Percentiles rank a stretch among this genome's conserved stretches.
phyloP scores from a whole-genome alignment of 2,888 invertebrate genomes.

The Marronus borbonicus region DNA sequence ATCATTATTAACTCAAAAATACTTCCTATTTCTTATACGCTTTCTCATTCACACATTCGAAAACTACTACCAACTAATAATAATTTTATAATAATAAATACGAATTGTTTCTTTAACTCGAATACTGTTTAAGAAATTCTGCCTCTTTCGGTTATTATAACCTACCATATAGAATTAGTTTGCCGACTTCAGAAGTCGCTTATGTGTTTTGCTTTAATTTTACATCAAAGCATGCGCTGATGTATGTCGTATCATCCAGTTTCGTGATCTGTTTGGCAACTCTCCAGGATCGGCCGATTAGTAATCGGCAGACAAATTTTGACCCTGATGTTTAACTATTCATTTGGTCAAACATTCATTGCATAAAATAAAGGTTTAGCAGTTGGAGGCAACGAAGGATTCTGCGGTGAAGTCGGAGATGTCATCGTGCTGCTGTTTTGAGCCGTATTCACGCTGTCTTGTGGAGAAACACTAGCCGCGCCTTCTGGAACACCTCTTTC shows the following conservation, averaged over 20 bases:
- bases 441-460: slow-evolving; percentile 72
- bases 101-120: slow-evolving; percentile 42
- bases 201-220: slow-evolving; percentile 35
- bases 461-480: slow-evolving; percentile 80
- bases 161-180: slow-evolving; percentile 60
- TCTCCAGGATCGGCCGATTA: slow-evolving; percentile 31
- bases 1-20: slow-evolving; percentile 46
- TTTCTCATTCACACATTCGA: slow-evolving; percentile 27
- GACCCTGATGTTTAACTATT: slow-evolving; percentile 70
- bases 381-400: slow-evolving; percentile 71
- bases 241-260: slow-evolving; percentile 21
- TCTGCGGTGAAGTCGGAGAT: slow-evolving; percentile 71
- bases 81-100: slow-evolving; percentile 51
- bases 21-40: slow-evolving; percentile 41
- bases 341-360: slow-evolving; percentile 88
- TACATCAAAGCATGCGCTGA: slow-evolving; percentile 25
- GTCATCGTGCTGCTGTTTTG: slow-evolving; percentile 67
- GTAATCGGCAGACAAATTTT: slow-evolving; percentile 51
- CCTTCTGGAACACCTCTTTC: slow-evolving; percentile 85
- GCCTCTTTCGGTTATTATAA: slow-evolving; percentile 68
- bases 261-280: slow-evolving; percentile 34
- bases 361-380: slow-evolving; percentile 82
- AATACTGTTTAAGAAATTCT: slow-evolving; percentile 63
- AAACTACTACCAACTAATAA: slow-evolving; percentile 39
- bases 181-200: slow-evolving; percentile 24